phyloP scores from a whole-genome alignment of 2,113 vertebrate species.

The Steatornis caripensis region DNA sequence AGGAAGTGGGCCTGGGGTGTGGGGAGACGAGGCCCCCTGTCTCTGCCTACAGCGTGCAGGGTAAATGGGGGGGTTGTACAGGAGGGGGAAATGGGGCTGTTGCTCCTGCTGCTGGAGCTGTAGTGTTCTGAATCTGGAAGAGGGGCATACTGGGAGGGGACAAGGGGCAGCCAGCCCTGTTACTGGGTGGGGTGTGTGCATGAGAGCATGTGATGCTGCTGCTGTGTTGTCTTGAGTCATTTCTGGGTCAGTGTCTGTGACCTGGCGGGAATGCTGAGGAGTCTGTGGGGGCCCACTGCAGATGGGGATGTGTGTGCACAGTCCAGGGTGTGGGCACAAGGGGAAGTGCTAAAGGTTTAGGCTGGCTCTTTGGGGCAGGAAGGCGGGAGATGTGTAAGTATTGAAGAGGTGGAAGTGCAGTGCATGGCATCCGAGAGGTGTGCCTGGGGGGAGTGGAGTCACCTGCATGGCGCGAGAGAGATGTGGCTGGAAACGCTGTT shows the following conservation, averaged over 20 bases:
- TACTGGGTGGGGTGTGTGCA: background rate
- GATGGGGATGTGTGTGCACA: too few species aligned
- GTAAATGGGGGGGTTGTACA: background rate
- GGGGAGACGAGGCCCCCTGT: background rate
- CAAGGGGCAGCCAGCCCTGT: background rate
- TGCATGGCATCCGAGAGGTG: background rate
- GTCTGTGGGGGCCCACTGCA: background rate
- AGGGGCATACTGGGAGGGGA: background rate
- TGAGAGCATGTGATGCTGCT: background rate
- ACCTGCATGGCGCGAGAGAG: too few species aligned
- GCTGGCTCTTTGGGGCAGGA: background rate
- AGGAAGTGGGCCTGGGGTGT: background rate
- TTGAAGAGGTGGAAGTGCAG: background rate
- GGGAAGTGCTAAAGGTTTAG: background rate
- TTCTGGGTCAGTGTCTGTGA: background rate
- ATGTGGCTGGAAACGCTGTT: rapidly evolving
- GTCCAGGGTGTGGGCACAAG: background rate
- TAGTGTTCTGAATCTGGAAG: background rate
- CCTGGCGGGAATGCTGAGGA: background rate
- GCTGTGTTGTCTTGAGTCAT: background rate
- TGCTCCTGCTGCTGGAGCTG: background rate
- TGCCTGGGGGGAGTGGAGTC: background rate
- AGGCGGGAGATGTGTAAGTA: background rate
- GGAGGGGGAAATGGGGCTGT: background rate
- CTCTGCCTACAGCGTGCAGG: rapidly evolving